Percentiles rank a stretch among this genome's conserved stretches.
These are phyloP conservation scores for Canis aureus DNA, from an alignment of 2,113 vertebrate genomes.

Conservation along the genomic window DNA sequence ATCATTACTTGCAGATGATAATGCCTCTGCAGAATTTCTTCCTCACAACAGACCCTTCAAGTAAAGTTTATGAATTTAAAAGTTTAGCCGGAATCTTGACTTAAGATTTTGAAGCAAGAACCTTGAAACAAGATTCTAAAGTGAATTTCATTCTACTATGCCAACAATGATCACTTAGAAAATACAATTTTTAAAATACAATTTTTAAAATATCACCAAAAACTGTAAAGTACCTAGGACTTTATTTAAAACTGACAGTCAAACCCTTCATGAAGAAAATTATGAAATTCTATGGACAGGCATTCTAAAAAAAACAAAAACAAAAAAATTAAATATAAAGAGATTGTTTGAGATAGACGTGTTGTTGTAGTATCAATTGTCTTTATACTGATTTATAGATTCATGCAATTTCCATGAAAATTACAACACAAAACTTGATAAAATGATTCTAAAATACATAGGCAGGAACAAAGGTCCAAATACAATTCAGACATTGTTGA, in stretches of 20 bases:
- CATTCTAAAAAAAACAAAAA: neutral
- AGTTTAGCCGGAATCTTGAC: neutral
- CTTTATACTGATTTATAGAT: neutral
- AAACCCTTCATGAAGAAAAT: constrained; percentile 13
- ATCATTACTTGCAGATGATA: neutral
- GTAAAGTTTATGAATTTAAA: neutral
- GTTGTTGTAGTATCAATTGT: neutral
- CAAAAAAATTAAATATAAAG: neutral
- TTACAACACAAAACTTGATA: neutral
- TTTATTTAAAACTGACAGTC: neutral
- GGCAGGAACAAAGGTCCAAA: neutral
- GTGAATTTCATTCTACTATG: neutral
- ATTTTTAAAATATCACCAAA: neutral
- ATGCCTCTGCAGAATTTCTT: neutral
- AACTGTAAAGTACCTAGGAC: neutral
- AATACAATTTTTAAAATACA: neutral
- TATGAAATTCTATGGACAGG: neutral
- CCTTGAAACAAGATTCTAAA: neutral
- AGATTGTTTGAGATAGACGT: neutral
- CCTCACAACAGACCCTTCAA: neutral
- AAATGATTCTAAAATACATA: neutral
- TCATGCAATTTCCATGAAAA: neutral
- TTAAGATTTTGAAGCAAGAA: neutral
- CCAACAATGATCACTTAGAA: neutral
- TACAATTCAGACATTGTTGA: neutral